phyloP scores from a whole-genome alignment of 2,797 vertebrate species.

The Tympanoctomys barrerae region DNA sequence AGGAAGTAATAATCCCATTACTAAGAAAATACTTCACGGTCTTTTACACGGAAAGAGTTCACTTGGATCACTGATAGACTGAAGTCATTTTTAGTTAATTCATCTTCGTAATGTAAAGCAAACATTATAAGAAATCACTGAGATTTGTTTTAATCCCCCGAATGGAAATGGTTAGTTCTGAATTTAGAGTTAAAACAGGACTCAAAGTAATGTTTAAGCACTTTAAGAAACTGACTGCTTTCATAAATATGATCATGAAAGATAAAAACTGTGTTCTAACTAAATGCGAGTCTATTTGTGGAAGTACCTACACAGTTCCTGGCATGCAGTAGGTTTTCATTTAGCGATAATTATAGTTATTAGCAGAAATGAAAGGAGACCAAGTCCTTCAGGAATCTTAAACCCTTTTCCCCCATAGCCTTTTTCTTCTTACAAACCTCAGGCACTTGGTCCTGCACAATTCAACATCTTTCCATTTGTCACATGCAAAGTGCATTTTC shows the following conservation, averaged over 20 bases:
- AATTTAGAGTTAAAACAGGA: constrained; percentile 58
- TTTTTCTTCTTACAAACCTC: neutral
- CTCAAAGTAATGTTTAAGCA: constrained; percentile 57
- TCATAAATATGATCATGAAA: constrained; percentile 49
- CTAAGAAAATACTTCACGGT: constrained; percentile 18
- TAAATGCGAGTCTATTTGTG: constrained; percentile 52
- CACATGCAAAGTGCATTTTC: constrained; percentile 10
- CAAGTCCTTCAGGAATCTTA: neutral
- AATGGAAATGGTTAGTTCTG: constrained; percentile 52
- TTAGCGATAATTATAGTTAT: constrained; percentile 58
- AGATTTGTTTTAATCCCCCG: constrained; percentile 54
- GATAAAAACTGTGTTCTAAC: constrained; percentile 61
- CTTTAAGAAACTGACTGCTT: constrained; percentile 17
- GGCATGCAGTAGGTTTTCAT: neutral
- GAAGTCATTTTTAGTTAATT: constrained; percentile 9
- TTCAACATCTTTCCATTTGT: neutral
- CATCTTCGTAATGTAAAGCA: constrained; percentile 50
- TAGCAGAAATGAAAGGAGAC: constrained; percentile 10
- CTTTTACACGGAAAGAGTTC: constrained; percentile 48
- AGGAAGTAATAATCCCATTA: constrained; percentile 44
- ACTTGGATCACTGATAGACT: constrained; percentile 19
- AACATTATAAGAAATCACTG: constrained; percentile 43
- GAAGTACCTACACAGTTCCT: constrained; percentile 3
- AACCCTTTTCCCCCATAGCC: neutral
- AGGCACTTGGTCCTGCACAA: neutral